These are phyloP conservation scores for Tetheella fluctuosa DNA, from an alignment of 2,888 invertebrate genomes.

Conservation along the genomic window DNA sequence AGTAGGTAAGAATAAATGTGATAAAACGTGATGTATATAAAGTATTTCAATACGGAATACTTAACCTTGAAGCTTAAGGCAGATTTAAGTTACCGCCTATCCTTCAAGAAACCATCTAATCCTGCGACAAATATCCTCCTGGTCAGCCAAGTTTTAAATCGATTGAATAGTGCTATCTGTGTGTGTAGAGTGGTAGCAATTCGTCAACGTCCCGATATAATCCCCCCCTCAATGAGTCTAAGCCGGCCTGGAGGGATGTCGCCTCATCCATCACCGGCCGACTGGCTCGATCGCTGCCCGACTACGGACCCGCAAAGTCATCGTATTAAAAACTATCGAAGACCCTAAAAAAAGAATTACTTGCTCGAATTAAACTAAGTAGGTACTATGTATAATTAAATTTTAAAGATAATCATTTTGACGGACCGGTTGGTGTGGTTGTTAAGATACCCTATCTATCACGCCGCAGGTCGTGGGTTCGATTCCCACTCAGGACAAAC, in stretches of 20 bases:
- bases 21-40: background rate
- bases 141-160: slow-evolving; percentile 70
- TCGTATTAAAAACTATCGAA: slow-evolving; percentile 48
- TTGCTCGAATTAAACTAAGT: slow-evolving; percentile 16
- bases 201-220: slow-evolving; percentile 80
- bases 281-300: slow-evolving; percentile 49
- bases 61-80: no score
- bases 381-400: no score
- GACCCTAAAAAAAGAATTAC: slow-evolving; percentile 43
- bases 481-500: no score
- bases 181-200: slow-evolving; percentile 71
- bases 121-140: slow-evolving; percentile 47
- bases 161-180: slow-evolving; percentile 74
- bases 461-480: no score
- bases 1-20: background rate
- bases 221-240: slow-evolving; percentile 78
- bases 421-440: no score
- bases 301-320: slow-evolving; percentile 56
- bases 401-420: no score
- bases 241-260: slow-evolving; percentile 70
- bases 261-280: slow-evolving; percentile 73
- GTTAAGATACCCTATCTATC: no score
- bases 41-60: background rate
- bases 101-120: slow-evolving; percentile 35
- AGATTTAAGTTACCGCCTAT: no score